Conservation (phyloP, 2,113 vertebrate species). For the Phodopus roborovskii region DNA sequence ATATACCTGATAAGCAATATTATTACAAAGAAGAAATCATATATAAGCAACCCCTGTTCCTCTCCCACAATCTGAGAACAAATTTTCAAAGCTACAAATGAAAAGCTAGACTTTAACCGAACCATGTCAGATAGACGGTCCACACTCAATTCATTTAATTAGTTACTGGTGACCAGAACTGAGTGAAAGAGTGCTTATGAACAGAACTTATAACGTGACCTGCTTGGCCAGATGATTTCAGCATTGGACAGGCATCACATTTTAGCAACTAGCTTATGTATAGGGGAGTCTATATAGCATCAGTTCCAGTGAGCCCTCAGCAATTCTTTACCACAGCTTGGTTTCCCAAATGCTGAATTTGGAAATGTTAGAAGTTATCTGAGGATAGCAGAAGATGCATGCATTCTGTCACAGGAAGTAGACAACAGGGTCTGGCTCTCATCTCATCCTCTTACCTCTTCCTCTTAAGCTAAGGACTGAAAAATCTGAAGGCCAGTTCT, state of each 20-base stretch:
- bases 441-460: background rate
- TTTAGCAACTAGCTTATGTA: background rate
- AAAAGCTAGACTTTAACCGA: background rate
- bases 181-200: background rate
- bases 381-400: background rate
- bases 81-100: background rate
- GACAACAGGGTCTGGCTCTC: background rate
- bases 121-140: background rate
- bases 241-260: background rate
- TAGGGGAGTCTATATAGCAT: too few species aligned
- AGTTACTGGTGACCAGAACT: background rate
- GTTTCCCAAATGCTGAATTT: background rate
- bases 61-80: background rate
- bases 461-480: background rate
- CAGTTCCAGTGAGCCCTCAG: background rate
- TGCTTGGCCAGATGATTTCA: background rate
- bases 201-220: background rate
- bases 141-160: slow-evolving; percentile 22
- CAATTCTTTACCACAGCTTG: background rate
- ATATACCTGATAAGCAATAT: background rate
- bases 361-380: background rate
- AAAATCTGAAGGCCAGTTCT: background rate
- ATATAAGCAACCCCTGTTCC: background rate
- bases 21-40: background rate
- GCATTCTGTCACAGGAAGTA: background rate